phyloP scores from a whole-genome alignment of 2,113 vertebrate species.

The Drymodes brunneopygia region DNA sequence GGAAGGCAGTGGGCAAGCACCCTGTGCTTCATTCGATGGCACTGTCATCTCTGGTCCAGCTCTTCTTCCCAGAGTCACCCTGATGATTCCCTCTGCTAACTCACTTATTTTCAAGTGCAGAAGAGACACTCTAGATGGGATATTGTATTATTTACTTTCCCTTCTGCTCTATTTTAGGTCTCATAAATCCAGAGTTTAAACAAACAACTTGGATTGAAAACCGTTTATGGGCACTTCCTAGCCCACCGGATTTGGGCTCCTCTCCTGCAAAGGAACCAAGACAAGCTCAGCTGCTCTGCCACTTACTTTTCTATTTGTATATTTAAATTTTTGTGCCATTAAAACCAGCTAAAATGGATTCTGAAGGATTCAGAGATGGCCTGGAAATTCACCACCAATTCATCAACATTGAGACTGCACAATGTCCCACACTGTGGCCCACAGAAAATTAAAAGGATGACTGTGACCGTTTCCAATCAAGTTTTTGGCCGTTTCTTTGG shows the following conservation, averaged over 20 bases:
- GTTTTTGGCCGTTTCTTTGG: not conserved
- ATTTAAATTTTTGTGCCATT: not conserved
- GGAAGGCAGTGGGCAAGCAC: not conserved
- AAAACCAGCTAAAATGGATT: not conserved
- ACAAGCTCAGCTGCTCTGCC: not conserved
- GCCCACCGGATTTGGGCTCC: not conserved
- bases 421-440: rapidly evolving
- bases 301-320: not conserved
- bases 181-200: not conserved
- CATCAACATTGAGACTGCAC: not conserved
- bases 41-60: not conserved
- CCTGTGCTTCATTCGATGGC: rapidly evolving
- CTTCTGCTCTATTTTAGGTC: not conserved
- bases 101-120: not conserved
- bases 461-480: not conserved
- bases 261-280: not conserved
- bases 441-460: not conserved
- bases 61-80: not conserved
- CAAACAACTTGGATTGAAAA: rapidly evolving
- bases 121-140: not conserved
- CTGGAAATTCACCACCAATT: not conserved
- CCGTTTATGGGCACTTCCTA: rapidly evolving
- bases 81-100: not conserved
- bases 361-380: not conserved
- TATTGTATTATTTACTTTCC: not conserved